Conservation (phyloP, 2,113 vertebrate genomes). For the Malurus cyaneus region DNA sequence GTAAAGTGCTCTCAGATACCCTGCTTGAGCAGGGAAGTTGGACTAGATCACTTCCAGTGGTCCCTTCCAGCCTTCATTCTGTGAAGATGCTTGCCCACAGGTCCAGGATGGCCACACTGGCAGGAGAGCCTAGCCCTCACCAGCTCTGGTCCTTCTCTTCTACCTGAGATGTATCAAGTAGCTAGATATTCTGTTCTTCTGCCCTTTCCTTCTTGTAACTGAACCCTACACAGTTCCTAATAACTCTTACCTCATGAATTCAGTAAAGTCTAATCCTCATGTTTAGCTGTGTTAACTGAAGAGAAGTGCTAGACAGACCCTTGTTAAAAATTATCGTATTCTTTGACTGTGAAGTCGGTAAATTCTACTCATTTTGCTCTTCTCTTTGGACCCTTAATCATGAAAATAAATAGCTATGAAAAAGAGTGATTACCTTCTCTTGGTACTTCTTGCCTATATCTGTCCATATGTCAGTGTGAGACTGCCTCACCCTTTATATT, state of each 20-base stretch:
- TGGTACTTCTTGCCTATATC: not conserved
- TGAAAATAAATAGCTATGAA: not conserved
- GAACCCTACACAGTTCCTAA: not conserved
- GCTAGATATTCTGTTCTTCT: not conserved
- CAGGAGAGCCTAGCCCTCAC: not conserved
- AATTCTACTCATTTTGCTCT: not conserved
- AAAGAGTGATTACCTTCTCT: not conserved
- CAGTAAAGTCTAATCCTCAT: not conserved
- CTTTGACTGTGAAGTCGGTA: not conserved
- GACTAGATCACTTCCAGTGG: not conserved
- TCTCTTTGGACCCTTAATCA: not conserved
- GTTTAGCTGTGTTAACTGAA: not conserved
- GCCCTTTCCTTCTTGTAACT: not conserved
- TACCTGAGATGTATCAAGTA: not conserved
- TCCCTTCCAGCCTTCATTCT: not conserved
- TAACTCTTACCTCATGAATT: not conserved
- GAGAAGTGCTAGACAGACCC: not conserved
- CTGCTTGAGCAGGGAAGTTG: not conserved
- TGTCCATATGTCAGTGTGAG: not conserved
- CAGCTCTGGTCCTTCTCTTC: not conserved
- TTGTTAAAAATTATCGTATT: rapidly evolving
- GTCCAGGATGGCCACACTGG: not conserved
- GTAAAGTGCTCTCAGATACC: not conserved
- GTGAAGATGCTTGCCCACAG: not conserved
- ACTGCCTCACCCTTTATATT: not conserved